Conservation (phyloP, 2,113 vertebrate species). For the Burhinus bistriatus region DNA sequence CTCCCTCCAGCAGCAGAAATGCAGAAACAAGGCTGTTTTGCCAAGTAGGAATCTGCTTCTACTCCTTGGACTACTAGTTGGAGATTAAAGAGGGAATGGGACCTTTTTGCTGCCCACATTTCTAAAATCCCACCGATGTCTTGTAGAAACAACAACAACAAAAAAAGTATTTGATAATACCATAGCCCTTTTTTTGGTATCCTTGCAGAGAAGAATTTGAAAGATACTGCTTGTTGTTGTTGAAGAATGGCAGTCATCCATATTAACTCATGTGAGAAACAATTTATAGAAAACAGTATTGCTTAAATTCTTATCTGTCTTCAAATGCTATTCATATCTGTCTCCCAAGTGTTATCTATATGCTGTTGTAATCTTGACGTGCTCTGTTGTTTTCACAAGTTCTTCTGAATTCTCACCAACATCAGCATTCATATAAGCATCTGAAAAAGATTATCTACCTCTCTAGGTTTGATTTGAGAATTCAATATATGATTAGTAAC, state of each 20-base stretch:
- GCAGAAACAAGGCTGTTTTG: background rate
- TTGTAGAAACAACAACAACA: background rate
- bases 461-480: background rate
- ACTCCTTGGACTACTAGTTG: background rate
- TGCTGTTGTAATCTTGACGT: background rate
- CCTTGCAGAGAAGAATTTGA: background rate
- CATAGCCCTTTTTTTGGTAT: background rate
- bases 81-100: background rate
- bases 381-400: background rate
- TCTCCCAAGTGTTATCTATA: background rate
- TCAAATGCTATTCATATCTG: background rate
- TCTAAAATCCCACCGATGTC: background rate
- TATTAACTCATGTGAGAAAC: background rate
- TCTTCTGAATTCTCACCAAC: background rate
- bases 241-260: background rate
- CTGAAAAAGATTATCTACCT: background rate
- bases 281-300: background rate
- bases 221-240: background rate
- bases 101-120: background rate
- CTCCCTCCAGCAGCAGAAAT: background rate
- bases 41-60: background rate
- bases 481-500: background rate
- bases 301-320: background rate
- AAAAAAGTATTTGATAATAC: background rate
- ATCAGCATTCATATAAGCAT: background rate